Evolutionary conservation across 2,113 vertebrate species (phyloP).

Genomic region (Anguilla rostrata): DNA sequence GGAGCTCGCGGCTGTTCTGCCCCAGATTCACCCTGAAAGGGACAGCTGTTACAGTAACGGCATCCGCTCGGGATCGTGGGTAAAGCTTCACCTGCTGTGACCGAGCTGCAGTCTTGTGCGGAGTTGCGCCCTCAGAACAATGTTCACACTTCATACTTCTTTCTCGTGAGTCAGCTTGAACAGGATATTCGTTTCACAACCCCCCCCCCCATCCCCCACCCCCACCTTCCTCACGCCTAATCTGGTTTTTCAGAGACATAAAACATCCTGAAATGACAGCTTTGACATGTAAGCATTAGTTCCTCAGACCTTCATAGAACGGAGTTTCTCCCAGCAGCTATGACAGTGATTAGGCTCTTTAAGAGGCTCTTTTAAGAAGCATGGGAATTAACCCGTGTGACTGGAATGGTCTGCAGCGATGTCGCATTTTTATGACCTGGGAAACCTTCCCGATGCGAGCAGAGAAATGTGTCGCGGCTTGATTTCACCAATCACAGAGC

Average conservation of each 20-base stretch:
- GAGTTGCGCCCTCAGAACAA: not conserved
- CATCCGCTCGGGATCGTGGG: not conserved
- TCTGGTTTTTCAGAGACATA: constrained; percentile 58
- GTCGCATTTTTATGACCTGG: no score
- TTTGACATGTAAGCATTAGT: constrained; percentile 48
- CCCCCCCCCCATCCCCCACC: no score
- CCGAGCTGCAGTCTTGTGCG: not conserved
- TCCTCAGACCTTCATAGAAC: constrained; percentile 19
- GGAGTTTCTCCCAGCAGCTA: not conserved
- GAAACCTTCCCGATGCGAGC: not conserved
- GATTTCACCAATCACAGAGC: not conserved
- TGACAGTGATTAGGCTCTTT: not conserved
- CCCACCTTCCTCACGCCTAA: constrained; percentile 47
- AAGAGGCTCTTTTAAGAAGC: constrained; percentile 27
- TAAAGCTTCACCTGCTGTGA: constrained; percentile 2
- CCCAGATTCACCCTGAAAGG: not conserved
- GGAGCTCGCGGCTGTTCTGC: not conserved
- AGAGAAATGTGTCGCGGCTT: not conserved
- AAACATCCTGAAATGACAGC: constrained; percentile 57
- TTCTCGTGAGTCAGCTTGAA: constrained; percentile 59
- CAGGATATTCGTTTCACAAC: constrained; percentile 35
- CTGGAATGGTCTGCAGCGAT: not conserved
- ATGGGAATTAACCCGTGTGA: constrained; percentile 33
- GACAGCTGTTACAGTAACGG: not conserved
- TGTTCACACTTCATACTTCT: constrained; percentile 39